A percentile compares a stretch with the other conserved stretches of the same genome.
These are phyloP conservation scores for Scomber japonicus DNA, from an alignment of 2,113 vertebrate species.

Conservation along the genomic window DNA sequence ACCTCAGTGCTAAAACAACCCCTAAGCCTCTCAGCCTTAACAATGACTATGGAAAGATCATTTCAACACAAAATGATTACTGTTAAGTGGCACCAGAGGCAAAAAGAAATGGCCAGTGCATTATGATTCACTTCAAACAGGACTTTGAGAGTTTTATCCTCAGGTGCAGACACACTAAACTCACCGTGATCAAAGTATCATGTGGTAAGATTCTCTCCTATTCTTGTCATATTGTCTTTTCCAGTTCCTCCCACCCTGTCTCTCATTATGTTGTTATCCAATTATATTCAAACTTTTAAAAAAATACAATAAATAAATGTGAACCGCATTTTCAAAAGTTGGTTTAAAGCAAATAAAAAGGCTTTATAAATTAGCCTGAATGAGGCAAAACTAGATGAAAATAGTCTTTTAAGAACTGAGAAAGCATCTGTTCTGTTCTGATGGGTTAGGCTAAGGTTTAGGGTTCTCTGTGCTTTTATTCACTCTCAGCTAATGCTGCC, in stretches of 20 bases:
- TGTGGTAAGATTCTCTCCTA: too few relatives aligned
- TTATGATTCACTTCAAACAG: slow-evolving; percentile 7
- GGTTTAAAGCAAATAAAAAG: background rate
- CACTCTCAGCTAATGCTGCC: slow-evolving; percentile 5
- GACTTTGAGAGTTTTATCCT: slow-evolving; percentile 8
- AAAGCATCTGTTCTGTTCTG: background rate
- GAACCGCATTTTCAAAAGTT: background rate
- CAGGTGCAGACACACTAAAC: background rate
- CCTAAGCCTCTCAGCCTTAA: background rate
- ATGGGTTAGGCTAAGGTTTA: too few relatives aligned
- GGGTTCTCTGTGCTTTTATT: slow-evolving; percentile 12
- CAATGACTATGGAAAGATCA: slow-evolving; percentile 12
- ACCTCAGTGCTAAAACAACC: slow-evolving; percentile 2
- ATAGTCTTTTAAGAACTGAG: slow-evolving; percentile 3
- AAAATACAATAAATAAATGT: background rate
- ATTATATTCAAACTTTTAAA: background rate
- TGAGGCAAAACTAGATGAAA: background rate
- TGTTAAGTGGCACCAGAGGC: slow-evolving; percentile 28
- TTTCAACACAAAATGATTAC: slow-evolving; percentile 24
- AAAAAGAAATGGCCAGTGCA: background rate
- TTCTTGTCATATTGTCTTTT: background rate
- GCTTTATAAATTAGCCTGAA: slow-evolving; percentile 7
- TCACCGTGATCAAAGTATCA: background rate
- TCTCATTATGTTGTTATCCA: background rate
- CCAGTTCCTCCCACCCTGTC: background rate